Conservation (phyloP, 1,140 invertebrate genomes). For the Pseudomyrmex sp. region DNA sequence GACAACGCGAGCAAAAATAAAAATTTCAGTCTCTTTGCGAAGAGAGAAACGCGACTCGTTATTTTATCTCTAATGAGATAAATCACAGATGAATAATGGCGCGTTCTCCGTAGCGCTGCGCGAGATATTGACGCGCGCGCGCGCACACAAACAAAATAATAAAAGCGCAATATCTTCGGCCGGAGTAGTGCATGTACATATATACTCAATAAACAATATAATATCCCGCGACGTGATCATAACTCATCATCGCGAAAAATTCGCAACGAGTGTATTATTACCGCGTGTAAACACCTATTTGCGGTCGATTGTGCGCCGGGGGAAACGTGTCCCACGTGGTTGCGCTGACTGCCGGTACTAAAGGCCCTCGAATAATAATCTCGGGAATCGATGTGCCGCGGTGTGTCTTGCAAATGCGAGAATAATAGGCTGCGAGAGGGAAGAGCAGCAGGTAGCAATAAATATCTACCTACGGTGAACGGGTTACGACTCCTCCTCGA, state of each 20-base stretch:
- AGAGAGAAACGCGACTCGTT: not conserved
- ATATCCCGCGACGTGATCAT: not conserved
- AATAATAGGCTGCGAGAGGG: slow-evolving; percentile 35
- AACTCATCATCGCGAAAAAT: slow-evolving; percentile 14
- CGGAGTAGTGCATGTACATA: not conserved
- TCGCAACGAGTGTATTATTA: slow-evolving; percentile 28
- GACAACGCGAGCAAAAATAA: not conserved
- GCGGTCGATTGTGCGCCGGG: slow-evolving; percentile 35
- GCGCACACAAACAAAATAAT: not conserved
- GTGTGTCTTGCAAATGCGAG: slow-evolving; percentile 43
- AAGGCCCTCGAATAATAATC: slow-evolving; percentile 45
- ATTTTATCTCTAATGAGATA: not conserved
- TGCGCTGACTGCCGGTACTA: slow-evolving; percentile 7
- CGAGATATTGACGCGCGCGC: not conserved
- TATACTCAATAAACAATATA: slow-evolving; percentile 2
- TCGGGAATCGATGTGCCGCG: slow-evolving; percentile 46
- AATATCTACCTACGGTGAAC: slow-evolving; percentile 34
- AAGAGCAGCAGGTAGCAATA: slow-evolving; percentile 34
- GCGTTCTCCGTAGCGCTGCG: not conserved
- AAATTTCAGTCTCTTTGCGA: too few relatives aligned
- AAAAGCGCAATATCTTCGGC: not conserved
- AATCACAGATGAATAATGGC: too few relatives aligned
- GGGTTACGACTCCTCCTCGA: slow-evolving; percentile 1
- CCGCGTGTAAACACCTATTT: slow-evolving; percentile 44
- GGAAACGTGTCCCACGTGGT: not conserved